Conservation (phyloP, 2,797 vertebrate genomes). For the Peromyscus attwateri region DNA sequence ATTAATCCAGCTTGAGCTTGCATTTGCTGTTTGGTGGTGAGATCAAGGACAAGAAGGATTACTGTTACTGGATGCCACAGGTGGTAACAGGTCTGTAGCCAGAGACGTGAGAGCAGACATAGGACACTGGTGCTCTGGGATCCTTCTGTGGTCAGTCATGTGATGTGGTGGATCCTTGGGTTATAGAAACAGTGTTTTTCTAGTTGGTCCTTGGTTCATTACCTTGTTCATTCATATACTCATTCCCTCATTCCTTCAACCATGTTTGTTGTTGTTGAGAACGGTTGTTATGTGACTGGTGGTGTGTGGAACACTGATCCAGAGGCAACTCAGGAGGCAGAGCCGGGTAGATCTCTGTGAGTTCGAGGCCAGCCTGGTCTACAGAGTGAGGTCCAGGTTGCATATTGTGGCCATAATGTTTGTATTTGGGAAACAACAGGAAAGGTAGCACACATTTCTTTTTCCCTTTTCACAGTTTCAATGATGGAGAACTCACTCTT, state of each 20-base stretch:
- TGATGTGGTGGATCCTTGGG: neutral
- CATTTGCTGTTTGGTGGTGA: slow-evolving; percentile 4
- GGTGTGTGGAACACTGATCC: neutral
- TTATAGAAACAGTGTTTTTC: neutral
- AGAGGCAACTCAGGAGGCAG: neutral
- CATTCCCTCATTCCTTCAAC: neutral
- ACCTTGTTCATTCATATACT: neutral
- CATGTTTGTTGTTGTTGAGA: neutral
- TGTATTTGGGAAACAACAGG: neutral
- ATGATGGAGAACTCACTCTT: neutral
- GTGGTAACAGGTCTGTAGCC: neutral
- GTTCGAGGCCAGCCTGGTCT: no score
- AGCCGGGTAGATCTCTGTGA: no score
- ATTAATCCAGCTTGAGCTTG: neutral
- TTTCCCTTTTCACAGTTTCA: neutral
- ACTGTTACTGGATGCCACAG: neutral
- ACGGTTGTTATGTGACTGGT: neutral
- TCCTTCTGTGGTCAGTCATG: neutral
- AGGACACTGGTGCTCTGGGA: neutral
- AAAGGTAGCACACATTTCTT: neutral
- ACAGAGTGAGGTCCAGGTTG: neutral
- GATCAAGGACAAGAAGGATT: neutral
- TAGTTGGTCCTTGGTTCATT: neutral
- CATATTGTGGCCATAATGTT: neutral
- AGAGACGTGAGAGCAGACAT: neutral